phyloP scores from a whole-genome alignment of 2,797 vertebrate genomes.

The Parauchenoglanis punctatus region DNA sequence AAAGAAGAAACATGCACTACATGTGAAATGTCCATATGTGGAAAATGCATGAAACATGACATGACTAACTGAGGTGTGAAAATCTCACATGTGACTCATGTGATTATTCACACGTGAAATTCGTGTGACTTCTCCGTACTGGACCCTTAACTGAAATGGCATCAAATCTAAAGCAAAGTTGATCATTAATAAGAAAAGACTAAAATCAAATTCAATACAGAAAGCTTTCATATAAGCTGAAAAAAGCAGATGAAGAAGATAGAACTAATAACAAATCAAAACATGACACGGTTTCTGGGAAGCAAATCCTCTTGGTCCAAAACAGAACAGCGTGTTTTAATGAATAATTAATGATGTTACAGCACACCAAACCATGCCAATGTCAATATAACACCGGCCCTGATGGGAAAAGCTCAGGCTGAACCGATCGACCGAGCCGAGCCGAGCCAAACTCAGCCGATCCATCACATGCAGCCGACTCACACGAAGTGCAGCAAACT shows the following conservation, averaged over 20 bases:
- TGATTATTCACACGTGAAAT: not conserved
- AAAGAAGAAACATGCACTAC: not conserved
- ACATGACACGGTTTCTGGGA: constrained; percentile 27
- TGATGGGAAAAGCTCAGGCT: constrained; percentile 38
- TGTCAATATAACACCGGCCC: constrained; percentile 53
- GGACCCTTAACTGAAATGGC: not conserved
- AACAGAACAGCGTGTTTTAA: constrained; percentile 47
- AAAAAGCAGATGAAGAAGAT: not conserved
- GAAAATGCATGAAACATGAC: not conserved
- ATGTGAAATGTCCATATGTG: not conserved
- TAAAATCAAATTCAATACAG: constrained; percentile 1
- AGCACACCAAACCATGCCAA: constrained; percentile 44
- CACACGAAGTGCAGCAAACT: constrained; percentile 18
- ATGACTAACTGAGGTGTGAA: not conserved
- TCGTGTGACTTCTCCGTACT: not conserved
- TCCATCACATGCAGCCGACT: constrained; percentile 19
- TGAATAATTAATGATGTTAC: constrained; percentile 50
- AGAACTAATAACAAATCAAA: constrained; percentile 14
- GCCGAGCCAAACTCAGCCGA: constrained; percentile 22
- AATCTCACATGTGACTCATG: not conserved
- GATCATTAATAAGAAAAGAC: too few species aligned
- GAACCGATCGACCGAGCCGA: constrained; percentile 4
- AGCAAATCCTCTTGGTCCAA: constrained; percentile 27
- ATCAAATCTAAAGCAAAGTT: not conserved
- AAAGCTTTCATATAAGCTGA: not conserved